A percentile compares a stretch with the other conserved stretches of the same genome.
Evolutionary conservation across 2,888 invertebrate genomes (phyloP).

Genomic region (Cyrtodaria siliqua): DNA sequence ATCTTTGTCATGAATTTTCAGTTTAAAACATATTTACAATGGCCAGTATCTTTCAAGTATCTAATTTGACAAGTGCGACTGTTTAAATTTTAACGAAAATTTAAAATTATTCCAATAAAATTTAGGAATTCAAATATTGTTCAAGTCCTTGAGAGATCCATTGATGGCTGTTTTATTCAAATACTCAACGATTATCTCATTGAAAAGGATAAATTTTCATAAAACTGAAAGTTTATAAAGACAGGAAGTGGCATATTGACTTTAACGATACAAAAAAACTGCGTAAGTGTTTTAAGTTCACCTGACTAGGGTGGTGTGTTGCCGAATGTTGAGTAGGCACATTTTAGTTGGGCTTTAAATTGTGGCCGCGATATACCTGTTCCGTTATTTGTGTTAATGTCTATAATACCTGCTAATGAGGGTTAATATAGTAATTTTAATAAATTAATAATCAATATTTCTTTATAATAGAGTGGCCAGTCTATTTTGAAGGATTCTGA

Average conservation of each 20-base stretch:
- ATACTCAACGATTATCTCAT: conserved; percentile 43
- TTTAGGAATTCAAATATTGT: conserved; percentile 33
- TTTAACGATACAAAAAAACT: conserved; percentile 44
- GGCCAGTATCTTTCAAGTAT: conserved; percentile 11
- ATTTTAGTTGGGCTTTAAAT: conserved; percentile 29
- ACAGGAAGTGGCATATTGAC: conserved; percentile 66
- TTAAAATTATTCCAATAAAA: conserved; percentile 36
- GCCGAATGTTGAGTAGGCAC: conserved; percentile 35
- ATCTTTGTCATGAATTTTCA: not conserved
- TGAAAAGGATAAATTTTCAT: conserved; percentile 54
- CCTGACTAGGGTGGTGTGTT: not conserved
- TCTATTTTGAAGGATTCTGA: too few species aligned
- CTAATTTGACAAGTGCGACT: conserved; percentile 14
- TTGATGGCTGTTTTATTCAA: conserved; percentile 25
- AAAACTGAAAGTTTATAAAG: conserved; percentile 64
- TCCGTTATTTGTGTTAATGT: too few species aligned
- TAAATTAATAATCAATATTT: too few species aligned
- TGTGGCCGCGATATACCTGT: too few species aligned
- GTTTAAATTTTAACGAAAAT: conserved; percentile 38
- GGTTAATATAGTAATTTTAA: too few species aligned
- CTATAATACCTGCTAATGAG: too few species aligned
- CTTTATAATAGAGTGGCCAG: too few species aligned
- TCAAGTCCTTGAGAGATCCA: conserved; percentile 20
- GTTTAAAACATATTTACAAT: conserved; percentile 17
- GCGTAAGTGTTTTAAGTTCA: conserved; percentile 14